Evolutionary conservation across 2,888 invertebrate genomes (phyloP).

Genomic region (Xestoiulus laeticollis): DNA sequence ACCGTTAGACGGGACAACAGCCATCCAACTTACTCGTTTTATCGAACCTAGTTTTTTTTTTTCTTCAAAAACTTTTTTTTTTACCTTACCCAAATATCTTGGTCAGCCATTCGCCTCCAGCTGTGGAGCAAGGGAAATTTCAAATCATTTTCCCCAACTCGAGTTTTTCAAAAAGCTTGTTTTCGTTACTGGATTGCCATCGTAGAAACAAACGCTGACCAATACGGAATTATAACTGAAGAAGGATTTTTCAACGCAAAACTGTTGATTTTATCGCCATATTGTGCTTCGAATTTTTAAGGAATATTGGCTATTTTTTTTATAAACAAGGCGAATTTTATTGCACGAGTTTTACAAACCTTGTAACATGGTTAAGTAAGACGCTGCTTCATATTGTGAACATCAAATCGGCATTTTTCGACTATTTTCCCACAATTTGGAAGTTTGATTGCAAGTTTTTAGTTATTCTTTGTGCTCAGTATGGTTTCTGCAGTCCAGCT

Average conservation of each 20-base stretch:
- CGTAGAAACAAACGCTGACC: neutral
- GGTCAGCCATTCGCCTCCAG: constrained; percentile 44
- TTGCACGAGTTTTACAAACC: neutral
- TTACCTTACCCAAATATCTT: neutral
- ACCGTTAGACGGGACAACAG: constrained; percentile 1
- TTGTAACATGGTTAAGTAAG: neutral
- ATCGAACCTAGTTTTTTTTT: constrained; percentile 10
- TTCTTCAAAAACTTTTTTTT: constrained; percentile 7
- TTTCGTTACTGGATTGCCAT: neutral
- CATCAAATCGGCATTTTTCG: neutral
- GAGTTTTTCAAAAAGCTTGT: constrained; percentile 1
- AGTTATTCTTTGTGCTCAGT: neutral
- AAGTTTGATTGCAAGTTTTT: neutral
- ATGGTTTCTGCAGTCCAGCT: constrained; percentile 28
- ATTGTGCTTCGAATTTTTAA: neutral
- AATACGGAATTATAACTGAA: neutral
- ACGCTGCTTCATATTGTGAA: neutral
- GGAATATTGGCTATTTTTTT: too few relatives aligned
- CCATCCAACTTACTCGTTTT: neutral
- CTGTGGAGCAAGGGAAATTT: constrained; percentile 44
- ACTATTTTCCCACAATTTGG: neutral
- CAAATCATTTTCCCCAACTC: constrained; percentile 13
- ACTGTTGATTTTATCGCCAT: neutral
- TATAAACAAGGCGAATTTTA: too few relatives aligned
- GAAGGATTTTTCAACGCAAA: neutral